These are phyloP conservation scores for Volucella inflata DNA, from an alignment of 2,888 invertebrate species.

Conservation along the genomic window DNA sequence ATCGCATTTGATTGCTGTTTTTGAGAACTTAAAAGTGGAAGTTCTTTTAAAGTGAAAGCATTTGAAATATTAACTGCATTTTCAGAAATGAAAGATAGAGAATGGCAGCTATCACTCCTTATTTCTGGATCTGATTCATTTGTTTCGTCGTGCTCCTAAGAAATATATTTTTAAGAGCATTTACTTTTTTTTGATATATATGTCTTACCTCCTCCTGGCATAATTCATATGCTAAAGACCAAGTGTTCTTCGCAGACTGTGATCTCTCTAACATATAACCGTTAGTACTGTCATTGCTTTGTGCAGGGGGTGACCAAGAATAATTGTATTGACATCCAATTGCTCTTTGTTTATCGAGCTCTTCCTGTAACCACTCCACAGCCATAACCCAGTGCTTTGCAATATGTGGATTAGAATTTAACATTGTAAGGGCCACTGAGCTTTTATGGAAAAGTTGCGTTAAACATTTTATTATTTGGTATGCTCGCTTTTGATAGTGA, in stretches of 20 bases:
- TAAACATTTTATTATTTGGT: conserved; percentile 98
- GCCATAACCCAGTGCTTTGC: conserved; percentile 94
- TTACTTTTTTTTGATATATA: background rate
- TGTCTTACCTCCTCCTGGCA: conserved; percentile 87
- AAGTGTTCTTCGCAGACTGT: conserved; percentile 94
- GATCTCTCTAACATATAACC: conserved; percentile 97
- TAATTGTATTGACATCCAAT: conserved; percentile 89
- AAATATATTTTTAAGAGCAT: conserved; percentile 13
- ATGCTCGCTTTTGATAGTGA: conserved; percentile 98
- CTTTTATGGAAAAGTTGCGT: conserved; percentile 95
- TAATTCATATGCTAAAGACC: conserved; percentile 91
- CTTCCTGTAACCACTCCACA: conserved; percentile 97
- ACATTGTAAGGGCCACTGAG: conserved; percentile 90
- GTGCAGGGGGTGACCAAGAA: conserved; percentile 97
- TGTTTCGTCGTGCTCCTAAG: conserved; percentile 83
- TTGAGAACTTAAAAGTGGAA: conserved; percentile 19
- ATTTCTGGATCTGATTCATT: conserved; percentile 83
- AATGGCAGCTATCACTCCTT: conserved; percentile 80
- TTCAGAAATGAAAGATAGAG: conserved; percentile 68
- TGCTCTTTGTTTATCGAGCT: conserved; percentile 89
- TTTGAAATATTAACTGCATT: conserved; percentile 38
- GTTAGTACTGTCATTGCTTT: conserved; percentile 97
- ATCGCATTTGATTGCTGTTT: conserved; percentile 74
- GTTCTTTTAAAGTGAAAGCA: conserved; percentile 45
- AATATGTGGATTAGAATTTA: conserved; percentile 91